These are phyloP conservation scores for Scaeva pyrastri DNA, from an alignment of 2,888 invertebrate genomes.

Conservation along the genomic window DNA sequence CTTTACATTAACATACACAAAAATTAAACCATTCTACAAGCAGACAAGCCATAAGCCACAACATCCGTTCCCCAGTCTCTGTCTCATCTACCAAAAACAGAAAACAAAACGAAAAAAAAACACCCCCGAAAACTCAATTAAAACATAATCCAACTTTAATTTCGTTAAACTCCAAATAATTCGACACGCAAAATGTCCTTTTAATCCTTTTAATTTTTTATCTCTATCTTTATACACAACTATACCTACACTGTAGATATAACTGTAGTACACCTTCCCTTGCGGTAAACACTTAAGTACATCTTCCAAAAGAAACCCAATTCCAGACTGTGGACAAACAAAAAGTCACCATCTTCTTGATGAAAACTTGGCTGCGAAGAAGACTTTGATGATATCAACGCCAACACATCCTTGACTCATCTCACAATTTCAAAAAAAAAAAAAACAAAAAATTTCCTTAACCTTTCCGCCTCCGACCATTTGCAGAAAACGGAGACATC, in stretches of 20 bases:
- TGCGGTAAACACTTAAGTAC: conserved; percentile 64
- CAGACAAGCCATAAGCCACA: conserved; percentile 10
- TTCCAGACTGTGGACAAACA: conserved; percentile 75
- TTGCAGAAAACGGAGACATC: background rate
- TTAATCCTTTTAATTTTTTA: conserved; percentile 59
- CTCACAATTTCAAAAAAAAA: conserved; percentile 10
- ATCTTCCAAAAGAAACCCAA: conserved; percentile 65
- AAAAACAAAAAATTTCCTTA: conserved; percentile 9
- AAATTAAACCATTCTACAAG: background rate
- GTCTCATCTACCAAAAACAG: background rate
- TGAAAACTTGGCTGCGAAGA: conserved; percentile 5
- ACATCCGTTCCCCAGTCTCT: background rate
- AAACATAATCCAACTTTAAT: conserved; percentile 74
- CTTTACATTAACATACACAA: background rate
- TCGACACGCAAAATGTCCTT: conserved; percentile 73
- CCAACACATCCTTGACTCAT: conserved; percentile 49
- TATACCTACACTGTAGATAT: background rate
- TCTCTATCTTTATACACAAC: background rate
- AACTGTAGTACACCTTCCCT: conserved; percentile 49
- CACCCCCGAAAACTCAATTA: conserved; percentile 67
- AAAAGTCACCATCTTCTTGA: conserved; percentile 61
- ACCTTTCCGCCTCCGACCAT: background rate
- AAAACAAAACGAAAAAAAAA: background rate
- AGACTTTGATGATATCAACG: conserved; percentile 49
- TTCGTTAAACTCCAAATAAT: conserved; percentile 70